Conservation (phyloP, 2,888 invertebrate species). For the Atherix ibis region DNA sequence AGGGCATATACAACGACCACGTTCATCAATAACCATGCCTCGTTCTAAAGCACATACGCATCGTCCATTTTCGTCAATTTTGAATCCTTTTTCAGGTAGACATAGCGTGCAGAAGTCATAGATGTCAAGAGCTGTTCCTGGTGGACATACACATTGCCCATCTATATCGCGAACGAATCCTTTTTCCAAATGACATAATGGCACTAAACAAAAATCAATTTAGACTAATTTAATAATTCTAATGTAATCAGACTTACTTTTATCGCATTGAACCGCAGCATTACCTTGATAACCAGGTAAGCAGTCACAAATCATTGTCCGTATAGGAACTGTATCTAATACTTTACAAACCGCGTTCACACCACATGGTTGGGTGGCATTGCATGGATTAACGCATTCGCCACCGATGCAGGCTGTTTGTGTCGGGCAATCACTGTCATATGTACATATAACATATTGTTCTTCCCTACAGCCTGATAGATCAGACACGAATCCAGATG, state of each 20-base stretch:
- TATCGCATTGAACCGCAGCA: conserved; percentile 68
- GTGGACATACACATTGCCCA: conserved; percentile 59
- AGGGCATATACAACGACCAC: conserved; percentile 61
- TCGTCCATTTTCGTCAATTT: conserved; percentile 58
- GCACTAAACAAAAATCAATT: conserved; percentile 31
- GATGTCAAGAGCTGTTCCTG: conserved; percentile 57
- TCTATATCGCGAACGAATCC: conserved; percentile 45
- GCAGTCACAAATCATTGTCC: conserved; percentile 82
- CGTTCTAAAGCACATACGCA: conserved; percentile 69
- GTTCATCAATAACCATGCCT: conserved; percentile 61
- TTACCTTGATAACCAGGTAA: conserved; percentile 73
- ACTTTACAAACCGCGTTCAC: conserved; percentile 64
- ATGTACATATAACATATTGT: conserved; percentile 48
- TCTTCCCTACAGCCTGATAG: conserved; percentile 42
- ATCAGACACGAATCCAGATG: conserved; percentile 54
- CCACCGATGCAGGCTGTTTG: conserved; percentile 68
- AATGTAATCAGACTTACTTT: conserved; percentile 40
- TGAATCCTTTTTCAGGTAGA: conserved; percentile 50
- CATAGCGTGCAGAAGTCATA: conserved; percentile 67
- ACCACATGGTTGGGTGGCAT: conserved; percentile 53
- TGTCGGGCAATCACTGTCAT: conserved; percentile 67
- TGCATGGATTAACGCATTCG: conserved; percentile 72
- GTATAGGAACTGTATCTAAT: conserved; percentile 64
- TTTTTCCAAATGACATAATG: conserved; percentile 47
- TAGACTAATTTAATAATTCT: conserved; percentile 1